Conservation (phyloP, 2,888 invertebrate species). For the Calameuta idolon region DNA sequence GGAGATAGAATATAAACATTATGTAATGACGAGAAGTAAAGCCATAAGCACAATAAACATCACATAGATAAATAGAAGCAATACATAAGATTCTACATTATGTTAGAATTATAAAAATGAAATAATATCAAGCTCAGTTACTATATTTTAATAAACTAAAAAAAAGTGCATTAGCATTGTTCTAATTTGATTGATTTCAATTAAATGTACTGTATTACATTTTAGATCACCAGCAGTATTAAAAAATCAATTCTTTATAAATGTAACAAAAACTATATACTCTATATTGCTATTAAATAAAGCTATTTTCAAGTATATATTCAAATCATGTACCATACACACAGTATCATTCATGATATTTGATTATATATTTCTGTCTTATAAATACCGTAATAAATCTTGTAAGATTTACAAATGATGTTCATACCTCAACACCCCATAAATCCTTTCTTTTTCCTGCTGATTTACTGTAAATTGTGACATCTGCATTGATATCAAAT, state of each 20-base stretch:
- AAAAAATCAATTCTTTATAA: background rate
- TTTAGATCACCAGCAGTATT: background rate
- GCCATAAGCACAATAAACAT: background rate
- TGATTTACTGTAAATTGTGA: conserved; percentile 78
- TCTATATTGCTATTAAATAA: background rate
- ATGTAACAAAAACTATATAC: background rate
- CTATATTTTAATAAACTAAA: background rate
- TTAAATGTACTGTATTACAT: background rate
- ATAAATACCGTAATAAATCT: background rate
- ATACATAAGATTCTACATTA: background rate
- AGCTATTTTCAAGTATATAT: background rate
- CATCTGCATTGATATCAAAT: conserved; percentile 71
- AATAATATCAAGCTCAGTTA: background rate
- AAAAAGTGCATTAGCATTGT: background rate
- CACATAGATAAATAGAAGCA: background rate
- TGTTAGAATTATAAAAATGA: background rate
- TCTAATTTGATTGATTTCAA: background rate
- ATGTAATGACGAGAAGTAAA: background rate
- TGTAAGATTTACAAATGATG: background rate
- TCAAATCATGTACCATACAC: background rate
- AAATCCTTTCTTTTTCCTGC: conserved; percentile 73
- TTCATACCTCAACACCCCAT: conserved; percentile 75
- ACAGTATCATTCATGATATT: background rate
- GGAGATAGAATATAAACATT: conserved; percentile 23
- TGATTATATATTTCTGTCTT: background rate